These are phyloP conservation scores for Benitochromis conjunctus DNA, from an alignment of 2,113 vertebrate genomes.

Conservation along the genomic window DNA sequence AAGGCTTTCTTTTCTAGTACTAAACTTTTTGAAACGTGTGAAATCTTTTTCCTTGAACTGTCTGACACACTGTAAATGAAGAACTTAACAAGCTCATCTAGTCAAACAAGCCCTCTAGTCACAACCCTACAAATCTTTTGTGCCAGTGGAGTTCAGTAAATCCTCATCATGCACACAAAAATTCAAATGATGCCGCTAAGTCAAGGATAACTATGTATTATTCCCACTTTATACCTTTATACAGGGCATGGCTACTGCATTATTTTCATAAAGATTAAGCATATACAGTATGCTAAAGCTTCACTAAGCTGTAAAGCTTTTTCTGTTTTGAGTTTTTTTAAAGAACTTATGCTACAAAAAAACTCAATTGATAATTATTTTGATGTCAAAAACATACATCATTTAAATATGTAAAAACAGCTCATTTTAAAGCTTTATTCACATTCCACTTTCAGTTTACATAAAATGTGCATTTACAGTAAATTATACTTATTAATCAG, in stretches of 20 bases:
- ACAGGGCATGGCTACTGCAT: background rate
- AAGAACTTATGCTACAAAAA: background rate
- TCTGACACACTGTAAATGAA: background rate
- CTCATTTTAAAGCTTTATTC: background rate
- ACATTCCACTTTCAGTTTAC: background rate
- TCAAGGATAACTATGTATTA: background rate
- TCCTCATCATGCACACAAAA: background rate
- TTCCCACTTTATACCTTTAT: background rate
- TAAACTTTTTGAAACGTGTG: background rate
- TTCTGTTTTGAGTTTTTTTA: background rate
- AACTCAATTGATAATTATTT: background rate
- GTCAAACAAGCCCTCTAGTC: background rate
- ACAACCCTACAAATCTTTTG: background rate
- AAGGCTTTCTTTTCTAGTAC: background rate
- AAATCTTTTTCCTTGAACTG: background rate
- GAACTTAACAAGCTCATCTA: background rate
- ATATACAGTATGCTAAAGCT: background rate
- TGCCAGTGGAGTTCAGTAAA: background rate
- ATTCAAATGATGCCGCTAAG: background rate
- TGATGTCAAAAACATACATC: background rate
- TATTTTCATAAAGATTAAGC: background rate
- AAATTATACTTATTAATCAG: background rate
- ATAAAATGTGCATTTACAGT: background rate
- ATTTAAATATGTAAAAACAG: background rate
- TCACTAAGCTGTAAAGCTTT: background rate